Percentiles rank a stretch among this genome's conserved stretches.
Evolutionary conservation across 2,797 vertebrate genomes (phyloP).

Genomic region (Sibirionetta formosa): DNA sequence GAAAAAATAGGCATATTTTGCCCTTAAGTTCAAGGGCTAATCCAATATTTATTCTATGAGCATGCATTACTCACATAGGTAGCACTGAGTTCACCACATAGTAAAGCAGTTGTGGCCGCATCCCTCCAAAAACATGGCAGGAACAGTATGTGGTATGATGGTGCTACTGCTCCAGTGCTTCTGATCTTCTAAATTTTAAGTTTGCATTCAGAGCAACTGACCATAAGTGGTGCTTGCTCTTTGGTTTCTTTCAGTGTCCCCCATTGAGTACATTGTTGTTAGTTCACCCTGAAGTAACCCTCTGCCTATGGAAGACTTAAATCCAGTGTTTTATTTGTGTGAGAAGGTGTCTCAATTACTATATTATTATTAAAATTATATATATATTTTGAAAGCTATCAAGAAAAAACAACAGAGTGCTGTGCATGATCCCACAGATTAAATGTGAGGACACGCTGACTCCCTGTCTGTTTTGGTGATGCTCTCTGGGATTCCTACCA

Average conservation of each 20-base stretch:
- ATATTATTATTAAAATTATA: background rate
- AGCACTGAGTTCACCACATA: background rate
- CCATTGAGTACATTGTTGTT: background rate
- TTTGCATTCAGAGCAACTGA: background rate
- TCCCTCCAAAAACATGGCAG: background rate
- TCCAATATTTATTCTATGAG: background rate
- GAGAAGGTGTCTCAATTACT: background rate
- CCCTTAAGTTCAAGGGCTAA: background rate
- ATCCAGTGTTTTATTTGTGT: background rate
- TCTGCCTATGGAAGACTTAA: background rate
- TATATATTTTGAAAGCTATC: background rate
- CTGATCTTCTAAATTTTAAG: background rate
- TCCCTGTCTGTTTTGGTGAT: background rate
- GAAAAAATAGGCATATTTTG: background rate
- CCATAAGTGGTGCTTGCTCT: background rate
- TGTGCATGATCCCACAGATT: background rate
- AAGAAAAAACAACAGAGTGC: background rate
- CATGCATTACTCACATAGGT: background rate
- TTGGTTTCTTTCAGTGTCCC: background rate
- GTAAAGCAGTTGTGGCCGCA: background rate
- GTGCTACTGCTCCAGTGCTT: background rate
- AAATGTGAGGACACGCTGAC: background rate
- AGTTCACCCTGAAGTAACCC: background rate
- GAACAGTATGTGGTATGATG: background rate
- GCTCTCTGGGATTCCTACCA: fast-evolving